phyloP scores from a whole-genome alignment of 1,140 invertebrate genomes.

The Drosophila azteca region DNA sequence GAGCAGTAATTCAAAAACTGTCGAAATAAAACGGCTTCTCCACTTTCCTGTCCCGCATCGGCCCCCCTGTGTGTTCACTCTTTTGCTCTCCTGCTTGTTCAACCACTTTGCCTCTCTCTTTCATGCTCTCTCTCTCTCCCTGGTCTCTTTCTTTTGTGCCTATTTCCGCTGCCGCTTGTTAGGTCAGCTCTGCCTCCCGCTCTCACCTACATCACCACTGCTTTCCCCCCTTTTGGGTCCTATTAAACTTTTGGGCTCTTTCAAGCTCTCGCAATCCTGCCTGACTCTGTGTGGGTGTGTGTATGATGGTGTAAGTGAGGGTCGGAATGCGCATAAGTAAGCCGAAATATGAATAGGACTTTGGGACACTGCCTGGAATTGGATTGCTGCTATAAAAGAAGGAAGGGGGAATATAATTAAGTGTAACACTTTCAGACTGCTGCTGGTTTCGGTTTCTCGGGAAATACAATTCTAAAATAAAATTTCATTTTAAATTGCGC shows the following conservation, averaged over 20 bases:
- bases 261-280: constrained; percentile 48
- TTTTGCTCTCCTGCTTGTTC: constrained; percentile 21
- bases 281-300: constrained; percentile 12
- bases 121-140: constrained; percentile 7
- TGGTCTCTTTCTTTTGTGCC: constrained; percentile 50
- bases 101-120: constrained; percentile 29
- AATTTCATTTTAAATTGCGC: constrained; percentile 39
- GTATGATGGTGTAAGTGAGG: constrained; percentile 13
- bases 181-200: constrained; percentile 40
- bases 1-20: constrained; percentile 72
- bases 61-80: background rate
- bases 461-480: background rate
- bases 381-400: background rate
- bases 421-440: background rate
- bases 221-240: constrained; percentile 13
- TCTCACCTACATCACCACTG: constrained; percentile 3
- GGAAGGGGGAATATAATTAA: constrained; percentile 10
- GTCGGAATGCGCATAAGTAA: constrained; percentile 35
- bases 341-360: constrained; percentile 24
- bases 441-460: too few species aligned
- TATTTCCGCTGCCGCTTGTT: constrained; percentile 56
- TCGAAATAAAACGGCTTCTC: constrained; percentile 78
- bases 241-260: constrained; percentile 28
- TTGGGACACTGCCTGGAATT: too few species aligned
- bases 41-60: constrained; percentile 5